Evolutionary conservation across 1,140 invertebrate species (phyloP).

Genomic region (Aphidius ervi): DNA sequence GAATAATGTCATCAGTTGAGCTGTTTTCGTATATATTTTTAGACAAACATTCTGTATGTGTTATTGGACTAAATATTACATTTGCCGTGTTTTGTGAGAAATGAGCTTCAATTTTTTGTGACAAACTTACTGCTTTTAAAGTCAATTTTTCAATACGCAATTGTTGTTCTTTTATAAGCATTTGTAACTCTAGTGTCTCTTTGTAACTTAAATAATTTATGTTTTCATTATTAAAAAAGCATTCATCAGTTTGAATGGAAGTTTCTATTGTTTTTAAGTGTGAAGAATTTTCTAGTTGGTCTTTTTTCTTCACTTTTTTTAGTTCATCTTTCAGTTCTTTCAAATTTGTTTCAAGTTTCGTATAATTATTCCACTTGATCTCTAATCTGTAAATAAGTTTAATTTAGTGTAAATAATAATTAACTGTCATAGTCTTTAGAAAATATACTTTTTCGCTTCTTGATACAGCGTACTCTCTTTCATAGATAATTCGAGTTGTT

Average conservation of each 20-base stretch:
- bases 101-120: slow-evolving; percentile 41
- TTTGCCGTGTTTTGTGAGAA: slow-evolving; percentile 21
- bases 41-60: slow-evolving; percentile 19
- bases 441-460: slow-evolving; percentile 39
- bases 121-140: slow-evolving; percentile 35
- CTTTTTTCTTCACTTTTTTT: slow-evolving; percentile 33
- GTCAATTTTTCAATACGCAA: slow-evolving; percentile 45
- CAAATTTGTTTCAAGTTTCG: slow-evolving; percentile 40
- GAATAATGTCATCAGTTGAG: slow-evolving; percentile 49
- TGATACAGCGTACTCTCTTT: slow-evolving; percentile 42
- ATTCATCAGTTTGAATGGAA: slow-evolving; percentile 42
- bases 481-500: slow-evolving; percentile 39
- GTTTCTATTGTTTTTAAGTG: slow-evolving; percentile 23
- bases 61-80: slow-evolving; percentile 26
- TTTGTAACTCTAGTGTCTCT: slow-evolving; percentile 42
- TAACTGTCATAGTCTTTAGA: background rate
- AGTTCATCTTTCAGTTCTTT: slow-evolving; percentile 42
- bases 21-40: slow-evolving; percentile 46
- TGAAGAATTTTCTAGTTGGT: too few relatives aligned
- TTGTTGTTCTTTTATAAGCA: slow-evolving; percentile 42
- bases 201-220: slow-evolving; percentile 29
- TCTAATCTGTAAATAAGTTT: slow-evolving; percentile 36
- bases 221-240: background rate
- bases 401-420: too few relatives aligned
- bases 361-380: slow-evolving; percentile 35